phyloP scores from a whole-genome alignment of 2,888 invertebrate species.

The Spisula solida region DNA sequence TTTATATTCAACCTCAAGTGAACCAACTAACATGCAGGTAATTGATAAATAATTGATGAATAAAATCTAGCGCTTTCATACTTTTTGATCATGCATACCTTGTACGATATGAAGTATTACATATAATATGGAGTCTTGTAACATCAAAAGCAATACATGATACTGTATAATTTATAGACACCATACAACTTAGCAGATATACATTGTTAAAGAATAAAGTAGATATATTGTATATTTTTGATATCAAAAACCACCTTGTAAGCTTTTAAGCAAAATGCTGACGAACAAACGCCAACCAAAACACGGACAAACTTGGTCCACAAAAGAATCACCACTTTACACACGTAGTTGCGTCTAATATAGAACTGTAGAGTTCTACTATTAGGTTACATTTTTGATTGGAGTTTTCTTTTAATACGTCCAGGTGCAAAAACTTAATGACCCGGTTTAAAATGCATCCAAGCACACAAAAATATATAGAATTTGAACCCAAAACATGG shows the following conservation, averaged over 20 bases:
- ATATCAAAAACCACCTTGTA: neutral
- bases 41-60: too few relatives aligned
- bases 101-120: too few relatives aligned
- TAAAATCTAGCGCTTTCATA: too few relatives aligned
- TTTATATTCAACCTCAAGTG: too few relatives aligned
- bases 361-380: neutral
- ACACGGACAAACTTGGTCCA: neutral
- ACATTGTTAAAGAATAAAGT: too few relatives aligned
- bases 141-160: too few relatives aligned
- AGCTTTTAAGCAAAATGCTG: neutral
- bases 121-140: too few relatives aligned
- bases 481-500: conserved; percentile 19
- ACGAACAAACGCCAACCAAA: neutral
- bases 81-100: too few relatives aligned
- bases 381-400: neutral
- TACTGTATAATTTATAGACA: neutral
- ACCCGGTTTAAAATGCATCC: conserved; percentile 5
- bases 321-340: neutral
- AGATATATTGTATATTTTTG: too few relatives aligned
- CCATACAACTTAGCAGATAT: neutral
- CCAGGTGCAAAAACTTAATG: neutral
- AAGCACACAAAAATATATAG: neutral
- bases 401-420: neutral
- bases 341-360: neutral
- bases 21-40: too few relatives aligned